A percentile compares a stretch with the other conserved stretches of the same genome.
phyloP scores from a whole-genome alignment of 2,797 vertebrate genomes.

The Melanotaenia trifasciata region DNA sequence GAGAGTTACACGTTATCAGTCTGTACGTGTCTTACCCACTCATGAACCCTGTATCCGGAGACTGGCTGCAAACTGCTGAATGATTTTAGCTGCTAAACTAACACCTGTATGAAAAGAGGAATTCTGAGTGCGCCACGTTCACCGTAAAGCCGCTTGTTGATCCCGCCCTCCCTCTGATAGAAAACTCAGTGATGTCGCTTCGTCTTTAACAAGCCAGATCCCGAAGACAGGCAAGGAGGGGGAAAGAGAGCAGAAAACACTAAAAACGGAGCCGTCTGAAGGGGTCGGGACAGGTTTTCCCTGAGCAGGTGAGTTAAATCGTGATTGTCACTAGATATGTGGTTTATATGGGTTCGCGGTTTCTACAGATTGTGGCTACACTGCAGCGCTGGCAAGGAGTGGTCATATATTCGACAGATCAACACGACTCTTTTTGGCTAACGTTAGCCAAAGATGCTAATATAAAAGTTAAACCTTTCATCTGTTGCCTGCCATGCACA shows the following conservation, averaged over 20 bases:
- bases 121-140: constrained; percentile 54
- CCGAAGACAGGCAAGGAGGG: constrained; percentile 71
- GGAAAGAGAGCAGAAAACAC: constrained; percentile 56
- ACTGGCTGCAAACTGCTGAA: background rate
- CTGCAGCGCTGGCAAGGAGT: constrained; percentile 83
- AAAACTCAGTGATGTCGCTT: constrained; percentile 75
- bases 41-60: background rate
- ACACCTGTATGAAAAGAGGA: constrained; percentile 58
- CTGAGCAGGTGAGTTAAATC: constrained; percentile 58
- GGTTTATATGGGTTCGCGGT: background rate
- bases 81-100: background rate
- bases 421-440: constrained; percentile 61
- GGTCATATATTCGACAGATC: constrained; percentile 70
- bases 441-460: constrained; percentile 55
- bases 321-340: background rate
- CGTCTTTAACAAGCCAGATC: constrained; percentile 76
- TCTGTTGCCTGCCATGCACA: background rate
- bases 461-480: constrained; percentile 22
- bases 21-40: background rate
- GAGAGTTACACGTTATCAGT: background rate
- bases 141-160: constrained; percentile 69
- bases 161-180: constrained; percentile 73
- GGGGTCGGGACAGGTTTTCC: constrained; percentile 34
- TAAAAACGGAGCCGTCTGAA: constrained; percentile 45
- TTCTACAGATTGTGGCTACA: constrained; percentile 40